Evolutionary conservation across 1,140 invertebrate species (phyloP).

Genomic region (Contarinia nasturtii): DNA sequence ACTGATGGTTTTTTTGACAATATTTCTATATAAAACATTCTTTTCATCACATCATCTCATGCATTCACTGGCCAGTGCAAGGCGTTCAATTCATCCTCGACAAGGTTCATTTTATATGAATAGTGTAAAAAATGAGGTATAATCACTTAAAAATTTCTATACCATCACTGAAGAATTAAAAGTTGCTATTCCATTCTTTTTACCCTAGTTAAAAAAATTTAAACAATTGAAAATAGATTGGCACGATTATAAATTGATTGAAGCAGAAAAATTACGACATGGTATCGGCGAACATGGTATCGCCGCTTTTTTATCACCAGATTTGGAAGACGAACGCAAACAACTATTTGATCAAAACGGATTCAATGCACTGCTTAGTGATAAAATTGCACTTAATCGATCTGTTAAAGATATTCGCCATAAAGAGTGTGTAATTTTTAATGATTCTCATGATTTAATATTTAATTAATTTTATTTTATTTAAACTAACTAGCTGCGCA

Average conservation of each 20-base stretch:
- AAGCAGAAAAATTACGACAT: conserved; percentile 38
- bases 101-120: not conserved
- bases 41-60: not conserved
- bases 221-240: conserved; percentile 71
- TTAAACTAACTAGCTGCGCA: conserved; percentile 6
- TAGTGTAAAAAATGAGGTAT: no score
- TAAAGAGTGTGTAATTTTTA: conserved; percentile 27
- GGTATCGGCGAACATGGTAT: conserved; percentile 60
- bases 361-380: conserved; percentile 76
- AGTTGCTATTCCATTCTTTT: no score
- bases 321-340: conserved; percentile 40
- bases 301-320: conserved; percentile 33
- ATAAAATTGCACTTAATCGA: conserved; percentile 70
- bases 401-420: conserved; percentile 67
- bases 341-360: conserved; percentile 60
- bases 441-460: no score
- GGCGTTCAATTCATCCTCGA: not conserved
- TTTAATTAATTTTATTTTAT: no score
- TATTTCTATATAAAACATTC: conserved; percentile 1
- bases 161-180: no score
- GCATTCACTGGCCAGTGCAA: not conserved
- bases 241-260: conserved; percentile 63
- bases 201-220: no score
- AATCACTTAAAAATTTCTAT: no score
- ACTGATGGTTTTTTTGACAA: not conserved